A percentile compares a stretch with the other conserved stretches of the same genome.
Evolutionary conservation across 2,113 vertebrate genomes (phyloP).

Genomic region (Halcyon malimbica): DNA sequence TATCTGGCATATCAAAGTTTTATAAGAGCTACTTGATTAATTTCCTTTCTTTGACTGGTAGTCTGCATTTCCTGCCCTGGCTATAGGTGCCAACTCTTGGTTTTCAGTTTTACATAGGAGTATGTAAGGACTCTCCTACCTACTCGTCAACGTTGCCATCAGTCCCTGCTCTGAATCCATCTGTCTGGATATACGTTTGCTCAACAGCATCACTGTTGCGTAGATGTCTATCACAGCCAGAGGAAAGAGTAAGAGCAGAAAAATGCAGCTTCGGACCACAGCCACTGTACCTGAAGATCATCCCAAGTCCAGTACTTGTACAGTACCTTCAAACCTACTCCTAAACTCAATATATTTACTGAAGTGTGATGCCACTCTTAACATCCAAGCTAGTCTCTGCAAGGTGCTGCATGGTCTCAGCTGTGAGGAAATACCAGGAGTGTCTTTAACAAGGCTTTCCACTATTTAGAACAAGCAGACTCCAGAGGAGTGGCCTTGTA

Average conservation of each 20-base stretch:
- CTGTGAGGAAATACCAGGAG: background rate
- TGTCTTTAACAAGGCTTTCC: background rate
- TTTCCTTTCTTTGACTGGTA: background rate
- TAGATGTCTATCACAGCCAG: background rate
- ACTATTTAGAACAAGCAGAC: background rate
- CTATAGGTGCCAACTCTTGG: background rate
- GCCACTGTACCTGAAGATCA: background rate
- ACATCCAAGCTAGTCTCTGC: background rate
- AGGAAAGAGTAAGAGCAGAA: background rate
- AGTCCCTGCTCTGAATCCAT: background rate
- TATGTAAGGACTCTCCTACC: accelerated
- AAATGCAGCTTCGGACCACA: background rate
- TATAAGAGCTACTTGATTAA: background rate
- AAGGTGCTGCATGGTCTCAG: background rate
- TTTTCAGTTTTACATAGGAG: background rate
- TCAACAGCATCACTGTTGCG: background rate
- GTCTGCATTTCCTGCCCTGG: background rate
- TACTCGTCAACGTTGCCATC: background rate
- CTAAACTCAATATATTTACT: background rate
- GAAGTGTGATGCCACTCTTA: background rate
- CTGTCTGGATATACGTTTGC: background rate
- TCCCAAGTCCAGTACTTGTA: background rate
- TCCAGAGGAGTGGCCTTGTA: background rate
- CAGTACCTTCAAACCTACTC: background rate
- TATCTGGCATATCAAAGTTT: background rate